Percentiles rank a stretch among this genome's conserved stretches.
These are phyloP conservation scores for Achatina immaculata DNA, from an alignment of 1,140 invertebrate species.

Conservation along the genomic window DNA sequence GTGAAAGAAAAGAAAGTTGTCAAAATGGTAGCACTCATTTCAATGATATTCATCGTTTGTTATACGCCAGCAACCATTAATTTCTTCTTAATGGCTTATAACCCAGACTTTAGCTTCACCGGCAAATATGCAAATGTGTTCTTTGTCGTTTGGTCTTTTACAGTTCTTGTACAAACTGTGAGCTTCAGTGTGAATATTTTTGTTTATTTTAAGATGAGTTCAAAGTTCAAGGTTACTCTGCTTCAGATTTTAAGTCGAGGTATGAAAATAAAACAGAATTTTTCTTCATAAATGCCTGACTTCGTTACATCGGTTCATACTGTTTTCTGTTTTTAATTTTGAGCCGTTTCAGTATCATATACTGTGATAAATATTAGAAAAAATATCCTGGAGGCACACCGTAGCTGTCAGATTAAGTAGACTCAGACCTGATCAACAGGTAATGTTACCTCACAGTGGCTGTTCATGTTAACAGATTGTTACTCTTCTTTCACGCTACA, in stretches of 20 bases:
- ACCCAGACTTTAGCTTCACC: background rate
- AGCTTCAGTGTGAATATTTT: slow-evolving; percentile 6
- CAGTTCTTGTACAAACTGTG: background rate
- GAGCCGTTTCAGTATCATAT: no score
- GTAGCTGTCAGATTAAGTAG: no score
- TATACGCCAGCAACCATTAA: background rate
- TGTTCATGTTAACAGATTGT: no score
- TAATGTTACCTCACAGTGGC: no score
- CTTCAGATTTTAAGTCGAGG: background rate
- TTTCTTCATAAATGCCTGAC: no score
- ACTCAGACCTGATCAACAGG: no score
- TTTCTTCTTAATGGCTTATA: background rate
- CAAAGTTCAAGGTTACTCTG: background rate
- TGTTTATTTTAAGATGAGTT: slow-evolving; percentile 4
- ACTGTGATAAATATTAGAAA: no score
- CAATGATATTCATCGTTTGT: background rate
- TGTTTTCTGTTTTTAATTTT: no score
- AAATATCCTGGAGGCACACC: no score
- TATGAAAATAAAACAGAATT: no score
- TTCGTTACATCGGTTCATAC: no score
- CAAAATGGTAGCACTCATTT: slow-evolving; percentile 10
- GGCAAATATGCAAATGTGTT: slow-evolving; percentile 12
- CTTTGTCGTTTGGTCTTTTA: background rate
- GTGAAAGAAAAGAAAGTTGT: background rate
- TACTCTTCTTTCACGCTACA: no score